Conservation (phyloP, 2,113 vertebrate genomes). For the Trematocara unimaculatum region DNA sequence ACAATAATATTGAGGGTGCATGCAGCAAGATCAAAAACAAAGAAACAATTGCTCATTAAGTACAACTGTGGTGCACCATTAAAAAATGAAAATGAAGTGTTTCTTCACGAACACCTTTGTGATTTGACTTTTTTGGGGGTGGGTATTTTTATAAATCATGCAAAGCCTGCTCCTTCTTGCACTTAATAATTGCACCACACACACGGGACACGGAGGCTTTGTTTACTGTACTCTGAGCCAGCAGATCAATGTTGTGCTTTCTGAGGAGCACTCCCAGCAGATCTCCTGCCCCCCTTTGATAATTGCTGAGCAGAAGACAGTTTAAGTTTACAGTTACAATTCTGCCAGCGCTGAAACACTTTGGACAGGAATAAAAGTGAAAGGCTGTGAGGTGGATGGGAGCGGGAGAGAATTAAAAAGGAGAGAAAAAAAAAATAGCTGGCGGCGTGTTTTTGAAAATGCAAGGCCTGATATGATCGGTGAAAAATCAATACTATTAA, state of each 20-base stretch:
- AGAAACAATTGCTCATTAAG: neutral
- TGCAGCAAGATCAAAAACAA: neutral
- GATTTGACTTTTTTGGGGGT: neutral
- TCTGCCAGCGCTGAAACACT: constrained; percentile 41
- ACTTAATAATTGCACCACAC: constrained; percentile 66
- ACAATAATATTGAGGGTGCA: neutral
- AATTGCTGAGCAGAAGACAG: constrained; percentile 52
- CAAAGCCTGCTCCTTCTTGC: constrained; percentile 51
- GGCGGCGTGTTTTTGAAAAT: constrained; percentile 47
- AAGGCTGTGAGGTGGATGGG: constrained; percentile 12
- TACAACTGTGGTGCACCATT: neutral
- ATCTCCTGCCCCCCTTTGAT: constrained; percentile 55
- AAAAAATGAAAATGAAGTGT: constrained; percentile 7
- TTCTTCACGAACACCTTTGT: neutral
- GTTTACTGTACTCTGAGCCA: constrained; percentile 55
- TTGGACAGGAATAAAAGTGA: constrained; percentile 54
- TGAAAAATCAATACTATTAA: constrained; percentile 61
- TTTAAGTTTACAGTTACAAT: constrained; percentile 39
- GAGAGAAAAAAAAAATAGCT: neutral
- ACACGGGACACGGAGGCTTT: constrained; percentile 59
- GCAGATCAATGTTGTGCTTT: constrained; percentile 54
- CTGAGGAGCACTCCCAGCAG: neutral
- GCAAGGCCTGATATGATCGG: constrained; percentile 50
- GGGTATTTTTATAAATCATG: constrained; percentile 39
- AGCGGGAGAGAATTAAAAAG: neutral